A percentile compares a stretch with the other conserved stretches of the same genome.
Conservation (phyloP, 2,888 invertebrate genomes). For the Cylindroiulus punctatus region DNA sequence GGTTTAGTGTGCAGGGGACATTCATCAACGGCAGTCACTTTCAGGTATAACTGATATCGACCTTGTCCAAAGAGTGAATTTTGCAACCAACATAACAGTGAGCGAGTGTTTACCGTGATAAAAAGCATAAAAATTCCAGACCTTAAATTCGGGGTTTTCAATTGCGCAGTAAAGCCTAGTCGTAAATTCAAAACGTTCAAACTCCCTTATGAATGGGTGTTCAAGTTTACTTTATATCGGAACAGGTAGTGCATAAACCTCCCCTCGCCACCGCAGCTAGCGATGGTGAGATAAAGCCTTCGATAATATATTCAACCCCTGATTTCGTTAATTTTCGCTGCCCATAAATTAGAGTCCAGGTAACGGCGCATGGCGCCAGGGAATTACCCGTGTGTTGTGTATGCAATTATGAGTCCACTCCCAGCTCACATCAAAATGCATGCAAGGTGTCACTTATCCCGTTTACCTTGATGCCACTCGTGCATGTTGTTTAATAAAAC, state of each 20-base stretch:
- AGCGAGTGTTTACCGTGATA: neutral
- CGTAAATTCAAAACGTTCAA: too few relatives aligned
- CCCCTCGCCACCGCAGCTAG: neutral
- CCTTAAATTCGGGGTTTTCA: too few relatives aligned
- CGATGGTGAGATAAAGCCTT: neutral
- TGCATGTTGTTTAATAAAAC: conserved; percentile 34
- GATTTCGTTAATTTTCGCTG: neutral
- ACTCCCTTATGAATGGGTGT: neutral
- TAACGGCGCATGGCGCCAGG: conserved; percentile 14
- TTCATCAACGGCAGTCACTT: neutral
- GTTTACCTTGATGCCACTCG: conserved; percentile 25
- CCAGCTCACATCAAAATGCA: neutral
- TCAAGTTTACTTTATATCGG: neutral
- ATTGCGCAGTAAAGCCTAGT: too few relatives aligned
- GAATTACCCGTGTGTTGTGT: neutral
- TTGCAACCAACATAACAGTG: neutral
- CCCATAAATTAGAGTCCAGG: neutral
- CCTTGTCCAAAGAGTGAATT: neutral
- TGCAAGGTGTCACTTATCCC: conserved; percentile 4
- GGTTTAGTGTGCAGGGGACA: neutral
- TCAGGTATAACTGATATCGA: neutral
- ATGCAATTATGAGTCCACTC: neutral
- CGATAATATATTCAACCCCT: neutral
- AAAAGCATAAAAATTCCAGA: neutral
- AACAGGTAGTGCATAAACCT: neutral